Conservation (phyloP, 1,140 invertebrate species). For the Galleria mellonella region DNA sequence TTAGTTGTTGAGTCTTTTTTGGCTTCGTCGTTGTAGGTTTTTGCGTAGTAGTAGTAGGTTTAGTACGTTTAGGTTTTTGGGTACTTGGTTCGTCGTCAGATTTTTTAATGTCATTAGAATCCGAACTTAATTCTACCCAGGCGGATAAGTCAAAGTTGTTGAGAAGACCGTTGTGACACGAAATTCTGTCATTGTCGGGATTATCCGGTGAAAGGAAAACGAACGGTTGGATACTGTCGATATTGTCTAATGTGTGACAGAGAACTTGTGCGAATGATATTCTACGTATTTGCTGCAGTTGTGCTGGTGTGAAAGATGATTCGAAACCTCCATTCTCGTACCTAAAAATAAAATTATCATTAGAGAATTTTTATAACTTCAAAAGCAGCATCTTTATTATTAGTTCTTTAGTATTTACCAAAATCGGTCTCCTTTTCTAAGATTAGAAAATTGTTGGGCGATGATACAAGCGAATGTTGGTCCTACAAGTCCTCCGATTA, state of each 20-base stretch:
- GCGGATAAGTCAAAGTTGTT: slow-evolving; percentile 81
- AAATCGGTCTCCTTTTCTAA: slow-evolving; percentile 93
- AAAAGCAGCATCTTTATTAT: too few relatives aligned
- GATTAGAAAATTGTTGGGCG: slow-evolving; percentile 91
- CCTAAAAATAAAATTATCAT: slow-evolving; percentile 34
- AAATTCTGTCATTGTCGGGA: slow-evolving; percentile 78
- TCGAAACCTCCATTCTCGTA: slow-evolving; percentile 86
- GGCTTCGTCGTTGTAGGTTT: slow-evolving; percentile 28
- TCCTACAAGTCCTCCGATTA: slow-evolving; percentile 90
- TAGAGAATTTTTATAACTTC: not conserved
- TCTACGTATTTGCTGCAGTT: slow-evolving; percentile 89
- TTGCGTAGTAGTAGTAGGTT: slow-evolving; percentile 28
- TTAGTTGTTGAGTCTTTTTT: slow-evolving; percentile 26
- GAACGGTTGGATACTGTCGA: slow-evolving; percentile 83
- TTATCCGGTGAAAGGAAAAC: slow-evolving; percentile 83
- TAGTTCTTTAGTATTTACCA: slow-evolving; percentile 76
- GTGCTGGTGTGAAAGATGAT: slow-evolving; percentile 86
- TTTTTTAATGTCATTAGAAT: slow-evolving; percentile 51
- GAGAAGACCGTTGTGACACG: slow-evolving; percentile 80
- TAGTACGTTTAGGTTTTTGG: slow-evolving; percentile 33
- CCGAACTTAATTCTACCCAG: slow-evolving; percentile 74
- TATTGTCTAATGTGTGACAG: slow-evolving; percentile 87
- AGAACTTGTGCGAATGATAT: slow-evolving; percentile 88
- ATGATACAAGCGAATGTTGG: slow-evolving; percentile 98
- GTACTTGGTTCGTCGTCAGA: slow-evolving; percentile 31